Conservation (phyloP, 2,113 vertebrate species). For the Solenodon paradoxus region DNA sequence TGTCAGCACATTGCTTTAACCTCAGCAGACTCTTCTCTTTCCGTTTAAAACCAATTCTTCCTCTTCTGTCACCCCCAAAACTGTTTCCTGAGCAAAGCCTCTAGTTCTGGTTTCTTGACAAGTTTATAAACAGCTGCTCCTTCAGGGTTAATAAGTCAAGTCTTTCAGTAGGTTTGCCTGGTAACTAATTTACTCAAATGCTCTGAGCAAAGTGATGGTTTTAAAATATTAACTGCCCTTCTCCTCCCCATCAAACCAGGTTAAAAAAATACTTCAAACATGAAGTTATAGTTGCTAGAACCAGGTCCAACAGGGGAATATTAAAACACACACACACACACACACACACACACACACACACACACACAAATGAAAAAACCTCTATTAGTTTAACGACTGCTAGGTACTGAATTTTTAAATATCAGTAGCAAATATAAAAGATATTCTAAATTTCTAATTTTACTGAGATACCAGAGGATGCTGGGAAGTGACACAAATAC, state of each 20-base stretch:
- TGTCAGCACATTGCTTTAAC: not conserved
- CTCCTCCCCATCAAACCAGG: not conserved
- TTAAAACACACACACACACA: too few relatives aligned
- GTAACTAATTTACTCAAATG: conserved; percentile 40
- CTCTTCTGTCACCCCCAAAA: not conserved
- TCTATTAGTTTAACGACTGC: not conserved
- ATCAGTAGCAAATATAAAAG: not conserved
- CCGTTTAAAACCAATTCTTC: not conserved
- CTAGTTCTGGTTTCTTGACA: not conserved
- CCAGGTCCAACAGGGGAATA: not conserved
- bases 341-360: too few relatives aligned
- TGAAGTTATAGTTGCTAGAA: not conserved
- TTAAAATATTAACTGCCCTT: conserved; percentile 25
- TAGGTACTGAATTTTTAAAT: not conserved
- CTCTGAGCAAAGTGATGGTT: not conserved
- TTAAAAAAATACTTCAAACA: not conserved
- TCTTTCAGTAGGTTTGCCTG: not conserved
- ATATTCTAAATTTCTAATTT: not conserved
- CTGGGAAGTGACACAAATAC: not conserved
- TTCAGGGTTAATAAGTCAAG: not conserved
- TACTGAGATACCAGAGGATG: not conserved
- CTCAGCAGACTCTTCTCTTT: not conserved
- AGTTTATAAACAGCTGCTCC: not conserved
- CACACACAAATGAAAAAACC: conserved; percentile 11
- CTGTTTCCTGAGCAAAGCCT: not conserved